phyloP scores from a whole-genome alignment of 2,888 invertebrate genomes.

The Petrolisthes manimaculis region DNA sequence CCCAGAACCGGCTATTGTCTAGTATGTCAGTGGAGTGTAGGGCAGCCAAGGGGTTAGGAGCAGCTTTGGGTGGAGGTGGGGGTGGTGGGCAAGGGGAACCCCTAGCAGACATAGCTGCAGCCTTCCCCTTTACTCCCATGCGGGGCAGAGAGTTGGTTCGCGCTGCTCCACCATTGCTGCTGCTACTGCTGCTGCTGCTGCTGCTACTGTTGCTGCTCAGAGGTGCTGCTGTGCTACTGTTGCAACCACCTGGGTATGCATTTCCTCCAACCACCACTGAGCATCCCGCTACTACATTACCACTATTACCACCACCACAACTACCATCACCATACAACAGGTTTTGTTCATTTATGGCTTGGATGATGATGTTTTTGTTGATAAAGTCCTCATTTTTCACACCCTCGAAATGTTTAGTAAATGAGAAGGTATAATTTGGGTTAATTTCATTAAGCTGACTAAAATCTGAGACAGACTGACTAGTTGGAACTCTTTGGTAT shows the following conservation, averaged over 20 bases:
- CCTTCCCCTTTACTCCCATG: slow-evolving; percentile 63
- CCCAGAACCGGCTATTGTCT: slow-evolving; percentile 65
- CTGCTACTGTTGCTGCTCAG: slow-evolving; percentile 37
- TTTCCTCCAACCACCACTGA: slow-evolving; percentile 19
- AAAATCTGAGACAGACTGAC: slow-evolving; percentile 33
- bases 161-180: slow-evolving; percentile 6
- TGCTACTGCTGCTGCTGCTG: slow-evolving; percentile 28
- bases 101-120: slow-evolving; percentile 58
- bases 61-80: slow-evolving; percentile 61
- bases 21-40: slow-evolving; percentile 64
- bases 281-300: slow-evolving; percentile 37
- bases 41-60: slow-evolving; percentile 60
- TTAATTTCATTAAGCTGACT: slow-evolving; percentile 43
- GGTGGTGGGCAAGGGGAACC: slow-evolving; percentile 62
- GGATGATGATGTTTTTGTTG: slow-evolving; percentile 45
- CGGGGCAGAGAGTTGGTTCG: slow-evolving; percentile 62
- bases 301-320: slow-evolving; percentile 49
- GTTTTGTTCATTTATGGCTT: slow-evolving; percentile 30
- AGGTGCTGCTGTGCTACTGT: slow-evolving; percentile 41
- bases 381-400: slow-evolving; percentile 18
- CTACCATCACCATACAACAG: slow-evolving; percentile 5
- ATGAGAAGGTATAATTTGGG: slow-evolving; percentile 59
- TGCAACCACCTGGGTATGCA: slow-evolving; percentile 32
- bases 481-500: slow-evolving; percentile 38
- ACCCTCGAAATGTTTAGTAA: slow-evolving; percentile 45